Conservation (phyloP, 2,797 vertebrate species). For the Pyrocephalus nanus region DNA sequence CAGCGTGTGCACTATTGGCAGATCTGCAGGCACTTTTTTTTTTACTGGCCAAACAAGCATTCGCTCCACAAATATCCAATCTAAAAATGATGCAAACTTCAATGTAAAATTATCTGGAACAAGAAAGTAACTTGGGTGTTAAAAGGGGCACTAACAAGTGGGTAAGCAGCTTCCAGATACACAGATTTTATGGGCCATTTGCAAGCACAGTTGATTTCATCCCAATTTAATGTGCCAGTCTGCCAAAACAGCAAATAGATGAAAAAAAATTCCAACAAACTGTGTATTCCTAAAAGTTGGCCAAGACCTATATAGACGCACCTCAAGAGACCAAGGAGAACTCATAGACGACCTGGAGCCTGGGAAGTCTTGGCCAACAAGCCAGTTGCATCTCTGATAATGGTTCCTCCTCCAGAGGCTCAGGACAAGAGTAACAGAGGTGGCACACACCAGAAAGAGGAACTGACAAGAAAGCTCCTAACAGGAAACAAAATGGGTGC, state of each 20-base stretch:
- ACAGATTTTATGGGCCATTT: conserved; percentile 42
- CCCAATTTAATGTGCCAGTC: conserved; percentile 19
- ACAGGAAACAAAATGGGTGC: background rate
- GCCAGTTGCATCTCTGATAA: background rate
- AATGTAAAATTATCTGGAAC: conserved; percentile 27
- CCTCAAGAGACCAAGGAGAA: background rate
- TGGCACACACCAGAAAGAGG: fast-evolving
- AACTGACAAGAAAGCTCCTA: background rate
- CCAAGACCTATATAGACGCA: background rate
- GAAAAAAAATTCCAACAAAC: background rate
- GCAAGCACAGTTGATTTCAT: conserved; percentile 48
- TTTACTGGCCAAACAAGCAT: conserved; percentile 18
- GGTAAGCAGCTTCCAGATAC: conserved; percentile 34
- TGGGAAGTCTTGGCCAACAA: background rate
- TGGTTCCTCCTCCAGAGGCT: background rate
- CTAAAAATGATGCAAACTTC: conserved; percentile 32
- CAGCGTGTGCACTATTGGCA: conserved; percentile 5
- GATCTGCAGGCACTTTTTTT: conserved; percentile 16
- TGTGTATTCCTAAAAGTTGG: background rate
- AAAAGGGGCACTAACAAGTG: conserved; percentile 37
- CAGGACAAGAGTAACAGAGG: background rate
- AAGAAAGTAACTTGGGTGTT: conserved; percentile 21
- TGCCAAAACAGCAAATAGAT: conserved; percentile 5
- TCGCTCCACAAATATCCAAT: background rate
- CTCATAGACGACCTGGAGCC: background rate